Evolutionary conservation across 2,797 vertebrate species (phyloP), one percentile per base, ranked within the genome.

Genomic region (Hapalemur alaotrensis): DNA sequence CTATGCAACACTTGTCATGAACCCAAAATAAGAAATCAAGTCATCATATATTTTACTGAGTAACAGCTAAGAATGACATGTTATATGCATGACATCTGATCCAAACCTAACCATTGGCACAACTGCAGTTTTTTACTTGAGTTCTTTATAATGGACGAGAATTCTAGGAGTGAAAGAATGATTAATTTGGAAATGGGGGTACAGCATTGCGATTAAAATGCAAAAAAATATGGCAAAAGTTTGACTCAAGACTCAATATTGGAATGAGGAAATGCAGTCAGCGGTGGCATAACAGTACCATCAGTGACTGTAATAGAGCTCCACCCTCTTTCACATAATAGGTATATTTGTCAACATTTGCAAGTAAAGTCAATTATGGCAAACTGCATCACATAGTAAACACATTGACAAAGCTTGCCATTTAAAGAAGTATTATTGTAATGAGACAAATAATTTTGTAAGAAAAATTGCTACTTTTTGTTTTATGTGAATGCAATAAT

Each of bases 41-140:
- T 52, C 41, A 23, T 4, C 7, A 38, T 32, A 22, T 28, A 32
- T 85, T 92, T 93, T 75, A 30, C 54, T 20, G n/a, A 59, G 22
- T 75, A 57, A 50, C 50, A 70, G 79, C 52, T 80, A 50, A 84
- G 76, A 35, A 15, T n/a, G n/a, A n/a, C n/a, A n/a, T n/a, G n/a
- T 72, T 61, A 32, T 4, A 28, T 52, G 17, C 5, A 22, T 22
- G 35, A 65, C 9, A 25, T n/a, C 28, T 30, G 22, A 46, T 76
- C 48, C 59, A 92, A 88, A 89, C 7, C 32, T 61, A 88, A 93
- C 52, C 48, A 73, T 67, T 78, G 76, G 18, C 73, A 61, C 28
- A 94, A 57, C 17, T 22, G 52, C 67, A 48, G 48, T 43, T 28
- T 89, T 96, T 97, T 79, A 25, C 32, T 63, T 83, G 57, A 83